Evolutionary conservation across 2,797 vertebrate species (phyloP), one percentile per base, ranked within the genome.

Genomic region (Chaetodon trifasciatus): DNA sequence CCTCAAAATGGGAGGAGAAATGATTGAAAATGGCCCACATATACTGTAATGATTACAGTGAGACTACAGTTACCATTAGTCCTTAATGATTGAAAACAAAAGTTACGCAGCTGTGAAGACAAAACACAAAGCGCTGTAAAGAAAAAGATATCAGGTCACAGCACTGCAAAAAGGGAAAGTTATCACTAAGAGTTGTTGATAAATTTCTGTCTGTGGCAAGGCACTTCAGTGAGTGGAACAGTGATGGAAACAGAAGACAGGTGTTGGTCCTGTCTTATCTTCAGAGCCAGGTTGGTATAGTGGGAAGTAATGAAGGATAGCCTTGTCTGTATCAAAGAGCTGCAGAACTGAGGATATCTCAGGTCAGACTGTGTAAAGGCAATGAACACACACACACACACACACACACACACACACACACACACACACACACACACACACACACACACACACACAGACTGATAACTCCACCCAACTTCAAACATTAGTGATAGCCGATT

Each of bases 191-290:
- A 72, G 70, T 60, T 62, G 78, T 78, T 84, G 78, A 80, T 83
- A 74, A 75, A 86, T 86, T 60, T 83, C 6, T 84, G 66, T 79
- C 28, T 62, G 7, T 53, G n/a, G 74, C 39, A 53, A 58, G 32
- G 57, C 78, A 60, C 73, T 76, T 84, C 19, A 65, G 17, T 77
- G 76, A 78, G 84, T 66, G 67, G 47, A 78, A 70, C 61, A 24
- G 79, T 83, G 92, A 92, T 87, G 85, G 83, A 93, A 91, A 89
- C 76, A 86, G 84, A 81, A 83, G 89, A 88, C 90, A 93, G 84
- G 91, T 93, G 92, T 74, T 90, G 87, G 86, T 92, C 60, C 23
- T 61, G 49, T 88, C 90, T 94, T 94, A 94, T 94, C 94, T 93
- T 81, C 84, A 77, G 79, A 85, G 70, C 85, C 92, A 89, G 89